phyloP scores from a whole-genome alignment of 2,888 invertebrate species.

The Itoplectis maculator region DNA sequence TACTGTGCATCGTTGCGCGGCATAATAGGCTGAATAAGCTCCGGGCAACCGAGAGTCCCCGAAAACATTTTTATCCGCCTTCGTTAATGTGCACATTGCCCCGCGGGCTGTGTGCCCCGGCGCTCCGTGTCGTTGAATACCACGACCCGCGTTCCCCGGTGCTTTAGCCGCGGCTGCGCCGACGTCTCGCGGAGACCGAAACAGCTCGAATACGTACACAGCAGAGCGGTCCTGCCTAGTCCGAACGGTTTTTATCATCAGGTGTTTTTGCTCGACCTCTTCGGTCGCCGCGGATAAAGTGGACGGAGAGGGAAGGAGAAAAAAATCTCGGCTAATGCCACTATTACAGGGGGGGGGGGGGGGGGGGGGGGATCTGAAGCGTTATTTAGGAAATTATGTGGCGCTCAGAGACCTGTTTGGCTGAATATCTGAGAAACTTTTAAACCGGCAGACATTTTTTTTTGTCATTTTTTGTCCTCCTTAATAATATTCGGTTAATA shows the following conservation, averaged over 20 bases:
- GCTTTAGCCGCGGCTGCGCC: not conserved
- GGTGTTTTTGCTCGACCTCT: conserved; percentile 26
- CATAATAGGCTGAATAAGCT: conserved; percentile 52
- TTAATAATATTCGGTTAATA: too few relatives aligned
- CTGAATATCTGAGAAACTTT: not conserved
- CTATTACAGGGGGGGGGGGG: conserved; percentile 14
- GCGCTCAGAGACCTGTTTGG: not conserved
- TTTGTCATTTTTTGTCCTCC: too few relatives aligned
- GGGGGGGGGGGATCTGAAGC: not conserved
- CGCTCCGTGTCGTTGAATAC: too few relatives aligned
- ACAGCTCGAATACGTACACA: conserved; percentile 11
- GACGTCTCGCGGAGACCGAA: not conserved
- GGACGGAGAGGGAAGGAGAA: not conserved
- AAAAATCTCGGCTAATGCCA: conserved; percentile 12
- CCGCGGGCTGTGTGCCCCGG: not conserved
- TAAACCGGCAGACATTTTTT: too few relatives aligned
- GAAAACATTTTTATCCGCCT: conserved; percentile 30
- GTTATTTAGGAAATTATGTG: conserved; percentile 19
- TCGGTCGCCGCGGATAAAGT: not conserved
- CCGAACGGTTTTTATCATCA: conserved; percentile 25
- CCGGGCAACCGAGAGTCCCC: conserved; percentile 26
- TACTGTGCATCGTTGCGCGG: conserved; percentile 51
- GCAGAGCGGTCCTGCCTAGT: not conserved
- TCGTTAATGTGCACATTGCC: conserved; percentile 18
- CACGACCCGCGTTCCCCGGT: too few relatives aligned